Evolutionary conservation across 2,797 vertebrate species (phyloP).

Genomic region (Labroides dimidiatus): DNA sequence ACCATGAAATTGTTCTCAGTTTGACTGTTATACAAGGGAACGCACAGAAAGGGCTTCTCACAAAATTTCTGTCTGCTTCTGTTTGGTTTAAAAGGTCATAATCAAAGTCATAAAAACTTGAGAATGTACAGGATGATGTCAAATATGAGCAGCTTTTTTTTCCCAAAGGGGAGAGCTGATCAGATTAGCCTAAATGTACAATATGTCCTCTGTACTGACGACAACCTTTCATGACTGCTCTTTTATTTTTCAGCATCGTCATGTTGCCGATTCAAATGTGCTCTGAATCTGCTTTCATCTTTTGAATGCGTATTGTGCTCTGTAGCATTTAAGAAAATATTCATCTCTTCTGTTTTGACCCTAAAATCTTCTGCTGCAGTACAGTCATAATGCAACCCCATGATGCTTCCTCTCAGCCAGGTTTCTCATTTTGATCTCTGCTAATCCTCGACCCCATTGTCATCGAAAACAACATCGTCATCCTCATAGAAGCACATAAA

Average conservation of each 20-base stretch:
- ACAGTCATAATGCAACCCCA: constrained; percentile 33
- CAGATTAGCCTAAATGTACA: constrained; percentile 41
- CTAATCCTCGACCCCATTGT: constrained; percentile 24
- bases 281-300: constrained; percentile 41
- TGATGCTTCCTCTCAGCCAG: constrained; percentile 18
- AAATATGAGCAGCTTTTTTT: constrained; percentile 51
- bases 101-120: constrained; percentile 44
- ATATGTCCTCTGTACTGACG: constrained; percentile 29
- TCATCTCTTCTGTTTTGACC: constrained; percentile 17
- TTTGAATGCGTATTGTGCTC: constrained; percentile 27
- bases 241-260: constrained; percentile 12
- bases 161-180: constrained; percentile 25
- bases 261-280: constrained; percentile 43
- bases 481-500: constrained; percentile 46
- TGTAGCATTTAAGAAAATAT: constrained; percentile 30
- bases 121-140: constrained; percentile 69
- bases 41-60: constrained; percentile 63
- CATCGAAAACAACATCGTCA: constrained; percentile 12
- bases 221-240: constrained; percentile 15
- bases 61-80: constrained; percentile 13
- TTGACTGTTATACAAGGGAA: constrained; percentile 62
- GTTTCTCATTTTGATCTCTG: constrained; percentile 21
- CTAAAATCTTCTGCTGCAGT: constrained; percentile 49
- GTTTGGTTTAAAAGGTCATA: constrained; percentile 33
- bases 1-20: constrained; percentile 20